Conservation (phyloP, 2,113 vertebrate genomes). For the Xiphophorus hellerii region DNA sequence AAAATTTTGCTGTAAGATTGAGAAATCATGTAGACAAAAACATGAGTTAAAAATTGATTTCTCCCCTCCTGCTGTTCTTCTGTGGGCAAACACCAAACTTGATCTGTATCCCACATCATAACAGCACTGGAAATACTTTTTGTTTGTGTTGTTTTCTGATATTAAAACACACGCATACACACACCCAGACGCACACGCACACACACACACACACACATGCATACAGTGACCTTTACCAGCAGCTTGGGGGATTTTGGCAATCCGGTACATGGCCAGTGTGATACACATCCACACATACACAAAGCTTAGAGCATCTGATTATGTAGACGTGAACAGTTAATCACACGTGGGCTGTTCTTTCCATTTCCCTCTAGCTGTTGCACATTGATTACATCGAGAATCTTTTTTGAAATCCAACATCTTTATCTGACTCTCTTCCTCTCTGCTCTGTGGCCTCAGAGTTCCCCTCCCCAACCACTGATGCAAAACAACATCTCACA, state of each 20-base stretch:
- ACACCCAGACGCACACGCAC: conserved; percentile 17
- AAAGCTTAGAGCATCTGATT: conserved; percentile 69
- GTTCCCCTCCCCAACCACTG: conserved; percentile 43
- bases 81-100: conserved; percentile 61
- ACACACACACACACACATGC: conserved; percentile 28
- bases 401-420: conserved; percentile 69
- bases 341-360: conserved; percentile 74
- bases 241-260: conserved; percentile 77
- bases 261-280: conserved; percentile 63
- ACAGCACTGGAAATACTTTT: conserved; percentile 59
- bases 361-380: conserved; percentile 73
- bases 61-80: conserved; percentile 42
- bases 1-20: not conserved
- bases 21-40: conserved; percentile 25
- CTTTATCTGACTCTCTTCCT: conserved; percentile 68
- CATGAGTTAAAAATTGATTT: conserved; percentile 50
- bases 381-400: conserved; percentile 73
- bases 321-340: conserved; percentile 70
- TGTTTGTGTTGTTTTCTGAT: conserved; percentile 37
- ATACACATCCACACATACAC: conserved; percentile 53
- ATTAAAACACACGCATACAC: conserved; percentile 27
- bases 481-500: conserved; percentile 22
- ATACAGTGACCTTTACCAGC: conserved; percentile 72
- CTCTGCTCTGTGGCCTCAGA: conserved; percentile 49
- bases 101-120: conserved; percentile 64